phyloP scores from a whole-genome alignment of 2,888 invertebrate genomes.

The Stenodema calcarata region DNA sequence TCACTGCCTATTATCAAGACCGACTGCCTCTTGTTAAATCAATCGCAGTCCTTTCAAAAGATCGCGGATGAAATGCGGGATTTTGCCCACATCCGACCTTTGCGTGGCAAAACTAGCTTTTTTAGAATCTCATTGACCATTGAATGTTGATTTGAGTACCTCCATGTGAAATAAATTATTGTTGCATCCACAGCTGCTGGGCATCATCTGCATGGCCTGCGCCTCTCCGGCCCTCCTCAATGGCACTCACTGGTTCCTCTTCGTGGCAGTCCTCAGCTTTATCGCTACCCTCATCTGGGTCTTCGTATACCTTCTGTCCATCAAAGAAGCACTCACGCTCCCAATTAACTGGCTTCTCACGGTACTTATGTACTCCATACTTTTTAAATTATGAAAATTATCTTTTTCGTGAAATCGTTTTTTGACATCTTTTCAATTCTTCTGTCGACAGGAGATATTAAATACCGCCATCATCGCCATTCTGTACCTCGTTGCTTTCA shows the following conservation, averaged over 20 bases:
- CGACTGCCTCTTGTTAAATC: no score
- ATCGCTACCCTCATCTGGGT: conserved; percentile 83
- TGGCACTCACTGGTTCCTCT: conserved; percentile 82
- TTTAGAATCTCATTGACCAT: no score
- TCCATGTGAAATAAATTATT: no score
- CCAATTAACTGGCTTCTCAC: conserved; percentile 85
- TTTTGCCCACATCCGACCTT: no score
- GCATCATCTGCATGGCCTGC: conserved; percentile 84
- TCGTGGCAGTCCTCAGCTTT: conserved; percentile 82
- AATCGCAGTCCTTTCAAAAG: no score
- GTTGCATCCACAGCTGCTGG: conserved; percentile 77
- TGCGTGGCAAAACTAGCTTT: no score
- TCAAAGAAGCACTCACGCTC: conserved; percentile 78
- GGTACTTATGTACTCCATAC: conserved; percentile 62
- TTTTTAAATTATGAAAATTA: no score
- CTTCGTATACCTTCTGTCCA: conserved; percentile 78
- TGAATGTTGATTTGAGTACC: no score
- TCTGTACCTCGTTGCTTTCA: conserved; percentile 80
- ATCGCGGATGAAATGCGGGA: no score
- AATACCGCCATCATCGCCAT: conserved; percentile 75
- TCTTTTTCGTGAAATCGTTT: no score
- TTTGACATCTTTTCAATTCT: no score
- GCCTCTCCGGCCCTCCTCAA: conserved; percentile 72
- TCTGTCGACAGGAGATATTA: conserved; percentile 73
- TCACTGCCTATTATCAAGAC: no score